These are phyloP conservation scores for Anodontia alba DNA, from an alignment of 2,888 invertebrate species.

Conservation along the genomic window DNA sequence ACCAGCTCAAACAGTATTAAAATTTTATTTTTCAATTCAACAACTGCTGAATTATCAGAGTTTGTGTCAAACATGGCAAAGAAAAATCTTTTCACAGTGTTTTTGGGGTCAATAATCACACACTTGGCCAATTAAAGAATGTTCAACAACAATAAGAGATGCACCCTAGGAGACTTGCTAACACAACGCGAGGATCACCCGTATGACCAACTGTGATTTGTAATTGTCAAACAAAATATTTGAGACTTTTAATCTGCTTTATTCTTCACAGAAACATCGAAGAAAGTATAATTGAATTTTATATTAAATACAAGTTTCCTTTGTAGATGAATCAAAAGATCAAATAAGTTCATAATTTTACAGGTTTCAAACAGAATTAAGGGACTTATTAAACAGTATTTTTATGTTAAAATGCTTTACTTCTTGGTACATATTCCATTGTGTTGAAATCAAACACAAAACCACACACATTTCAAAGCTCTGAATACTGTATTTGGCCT, in stretches of 20 bases:
- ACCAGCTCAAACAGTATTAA: not conserved
- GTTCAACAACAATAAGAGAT: conserved; percentile 9
- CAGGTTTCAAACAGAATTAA: not conserved
- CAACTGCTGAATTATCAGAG: not conserved
- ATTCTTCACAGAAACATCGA: not conserved
- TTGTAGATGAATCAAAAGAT: not conserved
- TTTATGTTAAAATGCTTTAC: too few relatives aligned
- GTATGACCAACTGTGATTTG: conserved; percentile 19
- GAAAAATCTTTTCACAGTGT: conserved; percentile 8
- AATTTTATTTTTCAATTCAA: conserved; percentile 11
- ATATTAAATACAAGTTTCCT: not conserved
- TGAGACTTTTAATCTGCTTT: not conserved
- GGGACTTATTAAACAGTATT: not conserved
- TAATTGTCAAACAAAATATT: conserved; percentile 14
- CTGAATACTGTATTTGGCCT: too few relatives aligned
- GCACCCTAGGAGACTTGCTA: conserved; percentile 9
- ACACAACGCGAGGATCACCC: not conserved
- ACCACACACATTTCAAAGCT: too few relatives aligned
- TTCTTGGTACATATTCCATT: too few relatives aligned
- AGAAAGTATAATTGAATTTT: conserved; percentile 13
- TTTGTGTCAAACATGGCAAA: not conserved
- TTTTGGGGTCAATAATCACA: conserved; percentile 12
- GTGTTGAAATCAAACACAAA: too few relatives aligned
- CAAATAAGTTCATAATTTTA: not conserved
- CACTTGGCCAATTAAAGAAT: conserved; percentile 9